Evolutionary conservation across 1,140 invertebrate species (phyloP).

Genomic region (Tetramorium alpestre): DNA sequence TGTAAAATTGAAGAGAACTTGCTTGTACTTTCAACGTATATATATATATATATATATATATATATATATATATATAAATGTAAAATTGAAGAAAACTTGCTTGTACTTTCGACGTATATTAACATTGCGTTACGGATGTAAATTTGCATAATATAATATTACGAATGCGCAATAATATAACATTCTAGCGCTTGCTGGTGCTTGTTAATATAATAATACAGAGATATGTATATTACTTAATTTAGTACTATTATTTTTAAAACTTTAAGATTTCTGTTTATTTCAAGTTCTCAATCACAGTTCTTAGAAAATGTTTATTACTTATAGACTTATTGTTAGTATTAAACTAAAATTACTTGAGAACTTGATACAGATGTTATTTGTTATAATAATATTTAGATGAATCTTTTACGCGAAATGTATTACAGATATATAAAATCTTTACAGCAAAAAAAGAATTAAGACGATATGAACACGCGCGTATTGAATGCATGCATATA

Average conservation of each 20-base stretch:
- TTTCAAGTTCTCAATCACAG: neutral
- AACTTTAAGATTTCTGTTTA: neutral
- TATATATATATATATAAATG: neutral
- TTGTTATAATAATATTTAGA: neutral
- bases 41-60: no score
- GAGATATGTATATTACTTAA: neutral
- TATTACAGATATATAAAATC: neutral
- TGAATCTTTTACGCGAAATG: neutral
- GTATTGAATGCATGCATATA: neutral
- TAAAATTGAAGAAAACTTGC: conserved; percentile 1
- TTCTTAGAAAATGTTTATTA: neutral
- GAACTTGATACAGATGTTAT: neutral
- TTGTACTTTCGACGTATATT: neutral
- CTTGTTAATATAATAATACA: conserved; percentile 12
- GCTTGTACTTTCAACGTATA: neutral
- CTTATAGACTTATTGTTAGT: neutral
- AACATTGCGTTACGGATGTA: neutral
- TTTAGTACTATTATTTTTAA: neutral
- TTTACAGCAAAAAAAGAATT: neutral
- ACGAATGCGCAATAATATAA: neutral
- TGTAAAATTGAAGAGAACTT: conserved; percentile 15
- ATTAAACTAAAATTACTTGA: neutral
- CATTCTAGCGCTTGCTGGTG: neutral
- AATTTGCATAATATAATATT: neutral
- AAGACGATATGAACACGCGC: no score